Evolutionary conservation across 2,888 invertebrate genomes (phyloP), one percentile per base, ranked within the genome.

Genomic region (Acholoe squamosa): DNA sequence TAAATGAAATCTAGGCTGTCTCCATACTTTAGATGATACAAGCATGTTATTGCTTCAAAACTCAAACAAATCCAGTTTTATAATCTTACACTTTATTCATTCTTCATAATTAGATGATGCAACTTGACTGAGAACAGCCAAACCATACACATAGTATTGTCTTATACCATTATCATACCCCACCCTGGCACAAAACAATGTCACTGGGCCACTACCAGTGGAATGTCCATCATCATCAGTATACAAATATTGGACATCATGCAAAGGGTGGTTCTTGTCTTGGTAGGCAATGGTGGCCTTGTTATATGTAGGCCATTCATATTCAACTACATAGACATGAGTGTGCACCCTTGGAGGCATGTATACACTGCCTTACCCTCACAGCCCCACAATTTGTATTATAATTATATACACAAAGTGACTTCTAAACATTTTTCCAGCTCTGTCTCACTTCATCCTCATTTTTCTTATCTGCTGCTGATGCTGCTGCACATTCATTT

Each of bases 41-140:
- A 43, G 3, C 43, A 43, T 43, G 43, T 43, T n/a, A 43, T 43
- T 43, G 43, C 43, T 43, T 3, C 43, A 43, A 43, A 43, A 43
- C 43, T 43, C 43, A 43, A 7, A 43, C 43, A 43, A 43, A 43
- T 3, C 3, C 43, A 43, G 5, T 10, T 31, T 14, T 1, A 76
- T 76, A 76, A 76, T 76, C 25, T 76, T 76, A 76, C 76, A 76
- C 25, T 76, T 76, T 76, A 76, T 76, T 76, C 31, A 14, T 31
- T 76, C 61, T n/a, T 61, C 22, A 61, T 61, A n/a, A 76, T 76
- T 25, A 16, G 25, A 31, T 76, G 31, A 76, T 76, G 76, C 76
- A 76, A 28, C 76, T 76, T 76, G 28, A 76, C 76, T 76, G 76
- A 76, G 76, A 76, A 76, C 76, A 76, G 76, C 31, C 76, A 5